Conservation (phyloP, 1,140 invertebrate species). For the Plectus sambesii region DNA sequence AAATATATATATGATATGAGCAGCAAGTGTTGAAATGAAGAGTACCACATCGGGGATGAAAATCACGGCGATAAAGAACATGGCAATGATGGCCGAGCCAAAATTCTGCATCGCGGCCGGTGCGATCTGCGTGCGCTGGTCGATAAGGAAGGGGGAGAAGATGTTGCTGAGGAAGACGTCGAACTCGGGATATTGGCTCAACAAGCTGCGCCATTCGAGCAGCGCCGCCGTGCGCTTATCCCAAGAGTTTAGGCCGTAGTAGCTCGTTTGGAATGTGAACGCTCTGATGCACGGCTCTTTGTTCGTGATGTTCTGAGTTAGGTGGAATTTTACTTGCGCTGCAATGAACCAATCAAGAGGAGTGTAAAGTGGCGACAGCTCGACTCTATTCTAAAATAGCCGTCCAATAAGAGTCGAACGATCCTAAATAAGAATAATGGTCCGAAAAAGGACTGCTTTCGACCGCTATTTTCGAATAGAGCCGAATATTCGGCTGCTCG, state of each 20-base stretch:
- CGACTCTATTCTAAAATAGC: no score
- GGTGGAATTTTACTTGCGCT: slow-evolving; percentile 41
- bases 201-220: slow-evolving; percentile 40
- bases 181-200: slow-evolving; percentile 42
- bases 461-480: no score
- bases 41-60: slow-evolving; percentile 35
- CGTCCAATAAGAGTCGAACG: no score
- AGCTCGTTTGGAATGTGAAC: slow-evolving; percentile 44
- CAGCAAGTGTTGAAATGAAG: background rate
- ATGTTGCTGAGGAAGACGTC: slow-evolving; percentile 41
- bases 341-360: no score
- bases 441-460: no score
- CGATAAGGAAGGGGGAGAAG: slow-evolving; percentile 41
- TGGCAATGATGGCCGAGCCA: slow-evolving; percentile 42
- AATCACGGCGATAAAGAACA: slow-evolving; percentile 42
- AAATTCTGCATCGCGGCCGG: slow-evolving; percentile 45
- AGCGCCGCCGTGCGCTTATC: slow-evolving; percentile 43
- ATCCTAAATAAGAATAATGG: no score
- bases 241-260: slow-evolving; percentile 44
- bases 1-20: background rate
- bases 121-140: slow-evolving; percentile 42
- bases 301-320: slow-evolving; percentile 31
- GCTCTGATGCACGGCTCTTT: slow-evolving; percentile 42
- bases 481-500: background rate
- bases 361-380: no score